phyloP scores from a whole-genome alignment of 2,888 invertebrate species.

The Eristalis pertinax region DNA sequence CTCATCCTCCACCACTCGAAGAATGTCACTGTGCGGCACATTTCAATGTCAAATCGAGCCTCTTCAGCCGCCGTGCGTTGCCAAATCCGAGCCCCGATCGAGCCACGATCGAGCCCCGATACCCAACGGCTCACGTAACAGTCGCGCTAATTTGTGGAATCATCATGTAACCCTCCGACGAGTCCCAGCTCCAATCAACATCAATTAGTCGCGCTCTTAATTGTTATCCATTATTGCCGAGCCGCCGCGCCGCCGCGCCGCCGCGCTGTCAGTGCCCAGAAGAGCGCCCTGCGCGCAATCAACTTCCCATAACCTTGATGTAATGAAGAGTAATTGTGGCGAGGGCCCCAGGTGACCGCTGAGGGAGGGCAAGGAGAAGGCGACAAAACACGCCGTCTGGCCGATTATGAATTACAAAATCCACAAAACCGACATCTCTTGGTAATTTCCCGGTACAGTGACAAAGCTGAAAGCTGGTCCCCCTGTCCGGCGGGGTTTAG shows the following conservation, averaged over 20 bases:
- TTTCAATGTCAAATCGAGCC: constrained; percentile 42
- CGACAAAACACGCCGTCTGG: background rate
- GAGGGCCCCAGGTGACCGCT: background rate
- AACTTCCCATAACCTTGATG: constrained; percentile 68
- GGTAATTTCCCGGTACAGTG: constrained; percentile 54
- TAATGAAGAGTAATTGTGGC: constrained; percentile 47
- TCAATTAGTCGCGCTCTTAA: constrained; percentile 68
- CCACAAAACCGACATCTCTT: constrained; percentile 25
- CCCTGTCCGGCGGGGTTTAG: constrained; percentile 15
- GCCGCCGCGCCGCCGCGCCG: constrained; percentile 27
- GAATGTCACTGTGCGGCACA: constrained; percentile 16
- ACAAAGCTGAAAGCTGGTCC: constrained; percentile 59
- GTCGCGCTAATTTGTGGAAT: constrained; percentile 52
- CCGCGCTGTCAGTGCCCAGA: background rate
- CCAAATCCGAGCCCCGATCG: constrained; percentile 15
- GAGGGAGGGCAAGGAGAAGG: too few species aligned
- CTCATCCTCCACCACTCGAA: constrained; percentile 25
- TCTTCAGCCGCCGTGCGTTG: constrained; percentile 24
- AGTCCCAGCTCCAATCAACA: constrained; percentile 36
- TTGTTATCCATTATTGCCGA: constrained; percentile 63
- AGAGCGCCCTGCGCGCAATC: constrained; percentile 24
- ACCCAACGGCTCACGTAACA: constrained; percentile 41
- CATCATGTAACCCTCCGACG: constrained; percentile 43
- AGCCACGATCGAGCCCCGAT: background rate
- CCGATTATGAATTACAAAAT: constrained; percentile 69